A percentile compares a stretch with the other conserved stretches of the same genome.
Conservation (phyloP, 1,140 invertebrate genomes). For the silkworm (Bombyx mori) region DNA sequence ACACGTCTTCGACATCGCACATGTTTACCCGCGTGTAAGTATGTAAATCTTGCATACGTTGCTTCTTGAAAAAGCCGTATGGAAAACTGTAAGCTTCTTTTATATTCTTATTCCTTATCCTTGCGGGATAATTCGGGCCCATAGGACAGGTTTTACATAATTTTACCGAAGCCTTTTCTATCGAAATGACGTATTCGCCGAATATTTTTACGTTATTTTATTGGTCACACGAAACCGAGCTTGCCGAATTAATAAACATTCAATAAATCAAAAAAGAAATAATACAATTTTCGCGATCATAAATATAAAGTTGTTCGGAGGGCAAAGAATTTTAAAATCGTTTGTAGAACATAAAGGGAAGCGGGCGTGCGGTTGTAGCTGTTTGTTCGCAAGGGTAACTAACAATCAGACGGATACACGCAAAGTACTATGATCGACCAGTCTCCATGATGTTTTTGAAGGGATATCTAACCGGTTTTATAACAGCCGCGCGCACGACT, state of each 20-base stretch:
- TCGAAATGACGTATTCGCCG: conserved; percentile 25
- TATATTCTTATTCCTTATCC: conserved; percentile 65
- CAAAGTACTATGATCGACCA: conserved; percentile 59
- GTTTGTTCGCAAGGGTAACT: conserved; percentile 59
- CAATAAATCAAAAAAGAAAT: conserved; percentile 39
- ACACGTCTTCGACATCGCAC: conserved; percentile 36
- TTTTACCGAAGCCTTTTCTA: conserved; percentile 53
- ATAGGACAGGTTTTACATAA: conserved; percentile 66
- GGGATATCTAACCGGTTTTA: conserved; percentile 28
- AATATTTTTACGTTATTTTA: conserved; percentile 37
- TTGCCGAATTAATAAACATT: conserved; percentile 42
- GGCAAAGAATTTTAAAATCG: conserved; percentile 56
- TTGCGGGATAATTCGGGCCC: conserved; percentile 61
- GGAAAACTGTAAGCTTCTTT: conserved; percentile 62
- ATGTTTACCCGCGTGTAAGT: conserved; percentile 53
- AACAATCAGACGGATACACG: conserved; percentile 39
- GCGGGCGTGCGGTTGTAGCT: conserved; percentile 21
- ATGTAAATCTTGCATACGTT: conserved; percentile 56
- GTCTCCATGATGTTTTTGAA: conserved; percentile 26
- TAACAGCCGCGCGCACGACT: conserved; percentile 10
- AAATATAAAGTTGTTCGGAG: conserved; percentile 39
- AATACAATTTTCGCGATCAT: conserved; percentile 36
- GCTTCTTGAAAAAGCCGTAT: conserved; percentile 56
- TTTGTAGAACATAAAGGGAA: conserved; percentile 48
- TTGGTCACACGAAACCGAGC: conserved; percentile 26